phyloP scores from a whole-genome alignment of 1,140 invertebrate genomes.

The Eufriesea mexicana region DNA sequence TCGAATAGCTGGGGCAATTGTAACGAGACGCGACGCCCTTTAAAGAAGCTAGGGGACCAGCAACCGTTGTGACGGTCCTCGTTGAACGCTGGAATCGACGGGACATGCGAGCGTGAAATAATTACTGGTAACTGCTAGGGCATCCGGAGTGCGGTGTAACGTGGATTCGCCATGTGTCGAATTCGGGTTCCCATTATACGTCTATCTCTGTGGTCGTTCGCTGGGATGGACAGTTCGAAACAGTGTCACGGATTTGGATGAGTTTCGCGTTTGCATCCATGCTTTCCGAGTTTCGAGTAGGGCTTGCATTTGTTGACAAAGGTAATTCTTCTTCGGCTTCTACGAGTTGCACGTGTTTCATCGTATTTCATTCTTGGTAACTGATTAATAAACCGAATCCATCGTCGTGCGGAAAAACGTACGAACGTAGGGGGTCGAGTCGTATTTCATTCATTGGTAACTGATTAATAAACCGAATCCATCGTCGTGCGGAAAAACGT shows the following conservation, averaged over 20 bases:
- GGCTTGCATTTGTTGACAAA: too few species aligned
- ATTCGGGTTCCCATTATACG: not conserved
- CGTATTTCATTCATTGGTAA: too few species aligned
- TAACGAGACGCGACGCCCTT: not conserved
- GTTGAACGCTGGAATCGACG: not conserved
- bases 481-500: too few species aligned
- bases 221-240: constrained; percentile 4
- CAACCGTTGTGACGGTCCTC: not conserved
- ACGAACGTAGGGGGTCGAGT: too few species aligned
- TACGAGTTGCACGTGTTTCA: too few species aligned
- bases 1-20: constrained; percentile 11
- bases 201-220: not conserved
- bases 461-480: too few species aligned
- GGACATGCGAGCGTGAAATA: not conserved
- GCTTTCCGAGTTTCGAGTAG: not conserved
- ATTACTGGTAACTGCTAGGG: not conserved
- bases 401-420: too few species aligned
- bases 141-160: not conserved
- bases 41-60: not conserved
- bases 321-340: too few species aligned
- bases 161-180: not conserved
- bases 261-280: not conserved
- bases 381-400: too few species aligned
- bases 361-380: too few species aligned
- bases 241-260: not conserved